Conservation (phyloP, 2,113 vertebrate species). For the Catharus bicknelli region DNA sequence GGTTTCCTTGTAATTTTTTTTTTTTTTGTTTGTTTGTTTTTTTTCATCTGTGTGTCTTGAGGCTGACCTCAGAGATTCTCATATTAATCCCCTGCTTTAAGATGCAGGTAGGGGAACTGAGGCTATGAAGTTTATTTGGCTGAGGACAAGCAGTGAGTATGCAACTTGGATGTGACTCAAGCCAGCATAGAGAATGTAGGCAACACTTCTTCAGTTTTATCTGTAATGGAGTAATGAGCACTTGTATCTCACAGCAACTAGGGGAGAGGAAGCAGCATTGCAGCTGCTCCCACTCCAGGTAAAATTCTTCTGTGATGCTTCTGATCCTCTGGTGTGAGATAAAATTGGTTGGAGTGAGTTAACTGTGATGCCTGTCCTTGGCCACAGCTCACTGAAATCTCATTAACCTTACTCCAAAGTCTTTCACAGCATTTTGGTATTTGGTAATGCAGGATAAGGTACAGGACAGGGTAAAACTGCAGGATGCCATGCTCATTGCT, state of each 20-base stretch:
- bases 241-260: not conserved
- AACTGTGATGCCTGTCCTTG: not conserved
- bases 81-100: not conserved
- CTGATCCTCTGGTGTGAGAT: not conserved
- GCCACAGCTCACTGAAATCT: not conserved
- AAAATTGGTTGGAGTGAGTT: not conserved
- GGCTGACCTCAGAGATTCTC: not conserved
- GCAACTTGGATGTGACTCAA: not conserved
- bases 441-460: not conserved
- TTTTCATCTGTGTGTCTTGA: not conserved
- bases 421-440: not conserved
- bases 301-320: not conserved
- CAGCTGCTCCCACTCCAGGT: not conserved
- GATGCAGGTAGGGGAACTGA: not conserved
- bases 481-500: not conserved
- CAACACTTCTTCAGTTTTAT: not conserved
- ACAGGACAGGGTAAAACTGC: not conserved
- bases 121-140: not conserved
- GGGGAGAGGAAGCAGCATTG: not conserved
- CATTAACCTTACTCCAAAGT: not conserved
- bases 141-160: not conserved
- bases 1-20: not conserved
- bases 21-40: not conserved
- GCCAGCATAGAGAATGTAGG: not conserved
- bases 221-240: not conserved